phyloP scores from a whole-genome alignment of 2,113 vertebrate species.

The Campylorhamphus procurvoides region DNA sequence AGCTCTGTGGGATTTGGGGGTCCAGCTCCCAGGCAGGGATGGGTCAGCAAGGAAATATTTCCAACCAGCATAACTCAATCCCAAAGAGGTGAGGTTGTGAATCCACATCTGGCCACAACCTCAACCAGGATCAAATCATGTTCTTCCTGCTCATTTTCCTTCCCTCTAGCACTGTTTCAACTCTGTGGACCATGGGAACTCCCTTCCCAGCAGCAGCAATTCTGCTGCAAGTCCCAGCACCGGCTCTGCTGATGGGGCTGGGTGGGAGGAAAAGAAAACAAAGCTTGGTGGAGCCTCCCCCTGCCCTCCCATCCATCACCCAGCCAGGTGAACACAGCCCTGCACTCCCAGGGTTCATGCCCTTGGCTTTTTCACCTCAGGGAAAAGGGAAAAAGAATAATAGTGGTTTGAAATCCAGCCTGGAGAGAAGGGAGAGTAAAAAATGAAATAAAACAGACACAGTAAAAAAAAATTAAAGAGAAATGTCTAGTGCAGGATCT shows the following conservation, averaged over 20 bases:
- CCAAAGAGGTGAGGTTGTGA: not conserved
- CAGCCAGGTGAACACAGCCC: not conserved
- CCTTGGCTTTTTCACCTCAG: not conserved
- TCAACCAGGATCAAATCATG: not conserved
- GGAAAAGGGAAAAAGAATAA: not conserved
- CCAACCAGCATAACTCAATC: not conserved
- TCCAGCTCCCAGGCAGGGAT: not conserved
- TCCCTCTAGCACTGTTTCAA: not conserved
- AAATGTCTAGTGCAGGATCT: not conserved
- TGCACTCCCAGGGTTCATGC: not conserved
- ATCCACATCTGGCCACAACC: not conserved
- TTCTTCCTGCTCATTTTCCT: not conserved
- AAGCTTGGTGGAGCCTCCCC: not conserved
- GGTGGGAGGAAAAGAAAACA: conserved; percentile 25
- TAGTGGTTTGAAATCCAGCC: not conserved
- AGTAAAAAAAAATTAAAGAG: no score
- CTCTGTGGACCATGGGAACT: not conserved
- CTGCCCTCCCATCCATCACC: not conserved
- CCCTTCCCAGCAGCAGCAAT: not conserved
- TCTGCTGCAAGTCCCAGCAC: not conserved
- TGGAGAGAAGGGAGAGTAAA: not conserved
- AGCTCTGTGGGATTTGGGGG: not conserved
- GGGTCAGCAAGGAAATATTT: not conserved
- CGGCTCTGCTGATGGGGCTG: not conserved
- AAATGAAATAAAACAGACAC: not conserved